These are phyloP conservation scores for Watsonalla cultraria DNA, from an alignment of 2,888 invertebrate species.

Conservation along the genomic window DNA sequence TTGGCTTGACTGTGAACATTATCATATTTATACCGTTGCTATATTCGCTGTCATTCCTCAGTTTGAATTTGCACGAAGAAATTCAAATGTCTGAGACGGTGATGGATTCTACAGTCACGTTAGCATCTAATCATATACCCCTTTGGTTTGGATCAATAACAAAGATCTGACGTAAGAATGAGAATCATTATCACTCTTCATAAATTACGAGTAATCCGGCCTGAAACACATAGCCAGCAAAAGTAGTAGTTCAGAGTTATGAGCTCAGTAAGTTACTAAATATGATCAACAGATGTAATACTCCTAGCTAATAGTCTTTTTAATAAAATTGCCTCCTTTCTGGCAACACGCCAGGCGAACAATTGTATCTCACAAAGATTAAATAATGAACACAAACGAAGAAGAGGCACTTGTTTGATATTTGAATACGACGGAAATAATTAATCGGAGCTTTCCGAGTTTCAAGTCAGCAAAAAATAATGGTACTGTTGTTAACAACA, in stretches of 20 bases:
- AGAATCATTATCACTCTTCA: no score
- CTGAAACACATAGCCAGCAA: no score
- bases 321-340: constrained; percentile 42
- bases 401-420: neutral
- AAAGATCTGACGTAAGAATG: no score
- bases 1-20: neutral
- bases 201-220: no score
- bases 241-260: no score
- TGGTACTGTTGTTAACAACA: neutral
- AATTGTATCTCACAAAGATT: constrained; percentile 15
- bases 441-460: neutral
- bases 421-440: neutral
- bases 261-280: neutral
- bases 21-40: neutral
- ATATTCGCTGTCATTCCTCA: no score
- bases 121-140: no score
- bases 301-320: constrained; percentile 33
- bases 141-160: no score
- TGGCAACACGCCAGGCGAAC: constrained; percentile 49
- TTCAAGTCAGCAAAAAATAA: neutral
- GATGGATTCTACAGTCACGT: no score
- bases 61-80: no score
- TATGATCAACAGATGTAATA: constrained; percentile 44
- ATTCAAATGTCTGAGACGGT: no score
- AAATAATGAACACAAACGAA: neutral